These are phyloP conservation scores for Tuberolachnus salignus DNA, from an alignment of 2,888 invertebrate species.

Conservation along the genomic window DNA sequence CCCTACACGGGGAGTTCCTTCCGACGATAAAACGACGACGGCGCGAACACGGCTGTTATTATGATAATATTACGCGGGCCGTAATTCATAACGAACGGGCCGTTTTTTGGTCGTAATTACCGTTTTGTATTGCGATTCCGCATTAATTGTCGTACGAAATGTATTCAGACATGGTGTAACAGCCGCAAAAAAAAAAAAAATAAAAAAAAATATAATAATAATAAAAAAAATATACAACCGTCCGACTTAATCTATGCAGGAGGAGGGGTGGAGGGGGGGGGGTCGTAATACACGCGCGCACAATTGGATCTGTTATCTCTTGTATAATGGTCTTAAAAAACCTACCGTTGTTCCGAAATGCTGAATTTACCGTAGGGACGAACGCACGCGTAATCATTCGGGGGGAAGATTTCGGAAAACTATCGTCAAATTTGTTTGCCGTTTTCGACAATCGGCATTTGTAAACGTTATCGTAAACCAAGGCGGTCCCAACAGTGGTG, in stretches of 20 bases:
- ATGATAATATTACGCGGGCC: conserved; percentile 21
- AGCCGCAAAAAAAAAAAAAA: conserved; percentile 5
- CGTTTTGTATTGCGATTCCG: conserved; percentile 17
- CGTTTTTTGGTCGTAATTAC: conserved; percentile 45
- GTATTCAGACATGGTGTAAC: neutral
- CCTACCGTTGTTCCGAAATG: too few relatives aligned
- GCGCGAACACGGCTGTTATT: neutral
- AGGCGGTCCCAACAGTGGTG: too few relatives aligned
- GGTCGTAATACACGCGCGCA: neutral
- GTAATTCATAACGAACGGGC: conserved; percentile 33
- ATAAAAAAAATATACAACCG: neutral
- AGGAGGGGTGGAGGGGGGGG: too few relatives aligned
- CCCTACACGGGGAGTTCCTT: neutral
- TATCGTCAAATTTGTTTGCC: too few relatives aligned
- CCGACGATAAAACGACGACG: conserved; percentile 17
- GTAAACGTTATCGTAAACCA: too few relatives aligned
- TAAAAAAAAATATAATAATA: neutral
- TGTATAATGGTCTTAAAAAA: neutral
- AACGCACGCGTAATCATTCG: too few relatives aligned
- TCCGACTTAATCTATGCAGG: neutral
- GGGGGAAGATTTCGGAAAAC: too few relatives aligned
- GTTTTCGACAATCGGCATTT: too few relatives aligned
- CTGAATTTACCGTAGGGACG: too few relatives aligned
- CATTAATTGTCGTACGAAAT: conserved; percentile 5
- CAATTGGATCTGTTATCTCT: neutral